Evolutionary conservation across 2,888 invertebrate species (phyloP), one percentile per base, ranked within the genome.

Genomic region (Dryococelus australis): DNA sequence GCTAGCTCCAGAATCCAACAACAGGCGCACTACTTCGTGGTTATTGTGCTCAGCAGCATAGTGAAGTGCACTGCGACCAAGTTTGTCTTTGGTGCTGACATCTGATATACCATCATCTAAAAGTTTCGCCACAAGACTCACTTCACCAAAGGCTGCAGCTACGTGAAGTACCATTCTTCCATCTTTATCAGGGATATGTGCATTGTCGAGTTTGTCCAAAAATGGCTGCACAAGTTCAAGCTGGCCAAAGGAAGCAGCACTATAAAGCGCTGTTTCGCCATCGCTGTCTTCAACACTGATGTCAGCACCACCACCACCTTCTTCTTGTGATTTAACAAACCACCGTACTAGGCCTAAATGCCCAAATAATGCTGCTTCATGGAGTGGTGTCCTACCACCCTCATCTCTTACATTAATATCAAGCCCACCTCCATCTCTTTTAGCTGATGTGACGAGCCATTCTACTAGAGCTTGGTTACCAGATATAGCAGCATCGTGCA

Each of bases 401-500:
- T 24, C 65, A 65, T 65, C 65, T 65, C 8, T 24, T 1, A 20
- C 65, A 65, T 65, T 65, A n/a, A 65, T 8, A 20, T 65, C 65
- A 65, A 65, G 65, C 65, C 65, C 65, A 65, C 65, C 65, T 65
- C 65, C 65, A 0, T 24, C 65, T 10, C 16, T 8, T 24, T n/a
- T 24, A 9, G 8, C 65, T 9, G 65, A n/a, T 65, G 20, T 65
- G 16, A n/a, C n/a, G 65, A 65, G 65, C 65, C 65, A 65, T 24
- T 65, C 65, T 65, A 65, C 65, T 24, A 65, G 65, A 24, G 20
- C 24, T 65, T 16, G 8, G 65, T 65, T 65, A n/a, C 65, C 65
- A 65, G 65, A 65, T 65, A 65, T 65, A 65, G 65, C 65, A n/a
- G 65, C 65, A 65, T 65, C 65, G 16, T 65, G 65, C n/a, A 65